Percentiles rank a stretch among this genome's conserved stretches.
Conservation (phyloP, 2,888 invertebrate species). For the Linyphia triangularis region DNA sequence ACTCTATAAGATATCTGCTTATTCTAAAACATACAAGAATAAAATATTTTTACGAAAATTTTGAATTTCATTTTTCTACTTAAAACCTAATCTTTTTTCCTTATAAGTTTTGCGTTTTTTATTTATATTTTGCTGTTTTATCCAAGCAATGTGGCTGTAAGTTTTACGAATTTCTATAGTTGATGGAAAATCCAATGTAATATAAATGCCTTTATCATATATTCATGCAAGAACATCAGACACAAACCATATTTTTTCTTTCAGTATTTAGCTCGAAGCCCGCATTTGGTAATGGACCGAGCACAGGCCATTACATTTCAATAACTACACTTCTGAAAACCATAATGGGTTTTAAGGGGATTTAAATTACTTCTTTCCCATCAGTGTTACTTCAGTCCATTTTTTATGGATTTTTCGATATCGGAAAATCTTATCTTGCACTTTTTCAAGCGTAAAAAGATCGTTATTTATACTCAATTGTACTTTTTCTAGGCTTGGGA, state of each 20-base stretch:
- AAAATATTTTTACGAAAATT: neutral
- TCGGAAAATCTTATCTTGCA: conserved; percentile 15
- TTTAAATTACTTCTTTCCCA: conserved; percentile 40
- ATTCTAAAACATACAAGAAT: too few species aligned
- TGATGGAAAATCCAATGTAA: neutral
- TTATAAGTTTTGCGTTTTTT: neutral
- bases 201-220: neutral
- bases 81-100: neutral
- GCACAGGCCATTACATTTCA: conserved; percentile 35
- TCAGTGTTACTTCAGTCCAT: neutral
- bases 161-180: neutral
- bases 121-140: neutral
- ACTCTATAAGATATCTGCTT: too few species aligned
- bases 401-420: conserved; percentile 44
- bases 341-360: conserved; percentile 21
- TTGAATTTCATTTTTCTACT: neutral
- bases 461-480: neutral
- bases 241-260: neutral
- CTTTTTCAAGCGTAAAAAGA: neutral
- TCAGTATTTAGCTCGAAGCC: neutral
- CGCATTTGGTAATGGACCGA: conserved; percentile 6
- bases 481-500: neutral
- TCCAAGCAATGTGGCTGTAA: neutral
- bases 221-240: neutral
- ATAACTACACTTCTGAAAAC: neutral